Percentiles rank a stretch among this genome's conserved stretches.
phyloP scores from a whole-genome alignment of 2,888 invertebrate genomes.

The Trilocha varians region DNA sequence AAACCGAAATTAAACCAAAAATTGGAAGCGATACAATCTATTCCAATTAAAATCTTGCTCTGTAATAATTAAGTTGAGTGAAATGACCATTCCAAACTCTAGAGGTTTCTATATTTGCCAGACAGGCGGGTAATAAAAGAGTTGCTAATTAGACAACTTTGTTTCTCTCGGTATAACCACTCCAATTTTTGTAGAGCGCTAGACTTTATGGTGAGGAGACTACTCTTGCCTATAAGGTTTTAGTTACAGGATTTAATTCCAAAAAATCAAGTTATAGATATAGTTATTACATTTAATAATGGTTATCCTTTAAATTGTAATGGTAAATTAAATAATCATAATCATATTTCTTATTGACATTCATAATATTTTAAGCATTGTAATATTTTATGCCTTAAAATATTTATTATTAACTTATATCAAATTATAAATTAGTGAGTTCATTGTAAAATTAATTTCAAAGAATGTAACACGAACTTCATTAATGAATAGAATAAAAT shows the following conservation, averaged over 20 bases:
- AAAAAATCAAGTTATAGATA: too few species aligned
- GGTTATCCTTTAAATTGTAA: too few species aligned
- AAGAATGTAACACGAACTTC: too few species aligned
- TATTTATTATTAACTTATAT: too few species aligned
- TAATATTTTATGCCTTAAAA: too few species aligned
- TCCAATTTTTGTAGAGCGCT: constrained; percentile 32
- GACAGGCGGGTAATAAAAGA: constrained; percentile 8
- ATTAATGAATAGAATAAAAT: background rate
- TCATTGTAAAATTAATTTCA: too few species aligned
- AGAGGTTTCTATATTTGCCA: background rate
- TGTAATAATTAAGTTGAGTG: background rate
- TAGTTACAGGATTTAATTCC: too few species aligned
- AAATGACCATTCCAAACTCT: background rate
- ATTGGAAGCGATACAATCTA: background rate
- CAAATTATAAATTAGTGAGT: too few species aligned
- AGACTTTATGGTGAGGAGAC: constrained; percentile 12
- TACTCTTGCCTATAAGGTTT: constrained; percentile 13
- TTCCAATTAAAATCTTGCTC: background rate
- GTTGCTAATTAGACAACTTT: constrained; percentile 59
- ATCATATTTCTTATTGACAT: too few species aligned
- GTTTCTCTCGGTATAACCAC: constrained; percentile 32
- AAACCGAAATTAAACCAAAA: constrained; percentile 31
- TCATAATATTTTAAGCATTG: too few species aligned
- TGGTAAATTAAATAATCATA: too few species aligned
- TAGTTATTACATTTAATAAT: too few species aligned